Evolutionary conservation across 2,113 vertebrate genomes (phyloP), one percentile per base, ranked within the genome.

Genomic region (Diphyllodes magnificus): DNA sequence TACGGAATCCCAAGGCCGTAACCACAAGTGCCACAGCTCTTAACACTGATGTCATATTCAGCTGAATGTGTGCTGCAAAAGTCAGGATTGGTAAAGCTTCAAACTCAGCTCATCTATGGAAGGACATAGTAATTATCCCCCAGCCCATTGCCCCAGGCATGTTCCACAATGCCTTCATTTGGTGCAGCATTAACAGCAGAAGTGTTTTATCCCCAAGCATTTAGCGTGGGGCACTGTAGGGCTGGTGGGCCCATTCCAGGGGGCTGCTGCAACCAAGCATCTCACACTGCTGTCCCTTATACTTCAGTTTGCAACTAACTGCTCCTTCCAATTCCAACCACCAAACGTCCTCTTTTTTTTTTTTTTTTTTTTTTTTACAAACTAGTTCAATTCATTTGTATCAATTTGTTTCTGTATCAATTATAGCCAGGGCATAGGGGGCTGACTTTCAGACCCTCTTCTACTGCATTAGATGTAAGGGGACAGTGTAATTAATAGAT

Each of bases 21-120:
- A 96, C 96, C 95, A 93, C 96, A 96, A 96, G 80, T 91, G 93
- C 96, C 95, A 86, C 96, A 95, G 86, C 25, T 84, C 69, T 81
- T 92, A 81, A 79, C 76, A 75, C 65, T 84, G 79, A 88, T 90
- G 80, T 95, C 80, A 75, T 47, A 68, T 44, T 78, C 79, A 66
- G 92, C 85, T 90, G 86, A 77, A 90, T 57, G 59, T 61, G 84
- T 37, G 60, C 82, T 92, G 79, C 88, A 88, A 54, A 87, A 96
- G 82, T 65, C 63, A 44, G 72, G 50, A 93, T 15, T 15, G 23
- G 35, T 60, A 76, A 88, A 92, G 76, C 61, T 88, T 64, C 56
- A 83, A 47, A 72, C 80, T 84, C 79, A 37, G 51, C 37, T 83
- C 44, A 35, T 73, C 65, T 70, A 56, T 25, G 68, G 87, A 83